These are phyloP conservation scores for Lymantria dispar DNA, from an alignment of 2,888 invertebrate genomes.

Conservation along the genomic window DNA sequence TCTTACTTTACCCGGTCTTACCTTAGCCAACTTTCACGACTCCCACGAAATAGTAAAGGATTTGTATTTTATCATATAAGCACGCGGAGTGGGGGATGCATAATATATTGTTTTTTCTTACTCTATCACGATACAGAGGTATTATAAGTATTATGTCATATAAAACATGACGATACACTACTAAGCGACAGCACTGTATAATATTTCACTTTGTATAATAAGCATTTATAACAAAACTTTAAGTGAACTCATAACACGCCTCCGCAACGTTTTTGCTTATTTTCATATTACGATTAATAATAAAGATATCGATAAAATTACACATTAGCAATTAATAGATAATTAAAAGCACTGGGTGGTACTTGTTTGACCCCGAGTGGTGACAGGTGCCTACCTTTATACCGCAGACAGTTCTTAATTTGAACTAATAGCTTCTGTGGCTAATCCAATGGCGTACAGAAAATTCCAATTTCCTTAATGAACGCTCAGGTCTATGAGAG, in stretches of 20 bases:
- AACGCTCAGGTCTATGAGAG: slow-evolving; percentile 71
- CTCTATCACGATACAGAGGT: too few species aligned
- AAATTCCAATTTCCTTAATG: slow-evolving; percentile 82
- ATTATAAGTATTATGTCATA: too few species aligned
- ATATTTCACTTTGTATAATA: not conserved
- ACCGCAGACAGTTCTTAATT: slow-evolving; percentile 73
- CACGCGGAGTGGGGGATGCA: too few species aligned
- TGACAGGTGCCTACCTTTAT: slow-evolving; percentile 49
- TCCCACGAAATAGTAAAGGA: too few species aligned
- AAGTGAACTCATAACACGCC: not conserved
- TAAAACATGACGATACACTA: too few species aligned
- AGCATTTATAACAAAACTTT: not conserved
- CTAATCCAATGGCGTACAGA: slow-evolving; percentile 74
- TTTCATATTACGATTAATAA: slow-evolving; percentile 4
- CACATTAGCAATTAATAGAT: slow-evolving; percentile 23
- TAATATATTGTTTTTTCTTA: too few species aligned
- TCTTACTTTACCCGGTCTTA: too few species aligned
- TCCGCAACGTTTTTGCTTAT: slow-evolving; percentile 1
- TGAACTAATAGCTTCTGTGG: slow-evolving; percentile 78
- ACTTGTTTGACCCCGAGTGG: slow-evolving; percentile 36
- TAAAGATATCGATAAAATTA: slow-evolving; percentile 14
- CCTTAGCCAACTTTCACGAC: too few species aligned
- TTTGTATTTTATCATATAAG: too few species aligned
- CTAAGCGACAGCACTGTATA: too few species aligned
- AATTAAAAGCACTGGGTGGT: slow-evolving; percentile 39